Percentiles rank a stretch among this genome's conserved stretches.
Evolutionary conservation across 2,888 invertebrate species (phyloP).

Genomic region (Ernsta delagoae): DNA sequence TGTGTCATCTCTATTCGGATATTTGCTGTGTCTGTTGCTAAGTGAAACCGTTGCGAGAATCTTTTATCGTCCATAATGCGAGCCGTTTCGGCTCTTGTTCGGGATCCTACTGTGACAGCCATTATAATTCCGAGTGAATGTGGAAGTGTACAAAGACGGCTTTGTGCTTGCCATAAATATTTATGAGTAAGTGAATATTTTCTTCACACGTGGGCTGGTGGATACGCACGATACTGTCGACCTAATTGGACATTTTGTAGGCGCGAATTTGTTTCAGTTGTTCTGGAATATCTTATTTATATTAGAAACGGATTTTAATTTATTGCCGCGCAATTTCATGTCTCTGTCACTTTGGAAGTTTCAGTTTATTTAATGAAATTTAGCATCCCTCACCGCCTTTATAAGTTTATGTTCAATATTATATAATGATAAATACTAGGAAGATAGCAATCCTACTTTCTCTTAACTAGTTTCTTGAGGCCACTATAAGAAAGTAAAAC

Average conservation of each 20-base stretch:
- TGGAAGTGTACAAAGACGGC: conserved; percentile 78
- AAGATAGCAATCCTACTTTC: conserved; percentile 81
- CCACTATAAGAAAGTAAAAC: conserved; percentile 83
- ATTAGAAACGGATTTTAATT: conserved; percentile 30
- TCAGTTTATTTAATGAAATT: conserved; percentile 27
- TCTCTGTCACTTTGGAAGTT: conserved; percentile 24
- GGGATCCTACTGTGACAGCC: conserved; percentile 79
- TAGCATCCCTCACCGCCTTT: conserved; percentile 7
- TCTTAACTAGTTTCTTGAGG: conserved; percentile 82
- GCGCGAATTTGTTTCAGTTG: conserved; percentile 73
- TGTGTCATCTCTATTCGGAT: conserved; percentile 69
- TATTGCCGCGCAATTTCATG: conserved; percentile 27
- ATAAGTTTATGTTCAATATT: conserved; percentile 52
- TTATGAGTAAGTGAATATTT: conserved; percentile 81
- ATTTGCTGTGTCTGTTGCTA: conserved; percentile 75
- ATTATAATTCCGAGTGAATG: conserved; percentile 82
- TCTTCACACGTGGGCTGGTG: conserved; percentile 77
- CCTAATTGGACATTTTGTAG: conserved; percentile 75
- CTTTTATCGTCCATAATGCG: conserved; percentile 78
- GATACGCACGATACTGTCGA: conserved; percentile 78
- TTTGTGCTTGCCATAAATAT: conserved; percentile 80
- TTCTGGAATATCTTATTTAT: conserved; percentile 59
- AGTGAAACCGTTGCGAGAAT: conserved; percentile 73
- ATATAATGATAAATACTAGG: conserved; percentile 72
- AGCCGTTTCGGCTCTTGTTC: conserved; percentile 80